Percentiles rank a stretch among this genome's conserved stretches.
These are phyloP conservation scores for Trissolcus brochymenae DNA, from an alignment of 2,888 invertebrate genomes.

Conservation along the genomic window DNA sequence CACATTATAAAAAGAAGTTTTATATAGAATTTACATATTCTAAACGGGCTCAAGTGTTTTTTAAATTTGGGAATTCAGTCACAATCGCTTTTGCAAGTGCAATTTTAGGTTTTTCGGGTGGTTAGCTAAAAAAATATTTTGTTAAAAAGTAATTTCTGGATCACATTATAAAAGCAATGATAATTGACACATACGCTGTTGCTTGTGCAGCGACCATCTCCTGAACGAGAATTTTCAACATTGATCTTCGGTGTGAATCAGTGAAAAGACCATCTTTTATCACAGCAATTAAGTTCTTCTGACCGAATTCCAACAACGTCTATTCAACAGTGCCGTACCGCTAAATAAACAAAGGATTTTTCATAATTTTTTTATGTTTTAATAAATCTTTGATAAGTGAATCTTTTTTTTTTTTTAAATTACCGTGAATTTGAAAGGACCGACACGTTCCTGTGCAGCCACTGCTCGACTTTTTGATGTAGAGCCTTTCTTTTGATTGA, in stretches of 20 bases:
- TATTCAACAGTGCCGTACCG: background rate
- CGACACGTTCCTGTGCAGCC: background rate
- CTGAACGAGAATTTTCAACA: constrained; percentile 2
- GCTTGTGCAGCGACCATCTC: constrained; percentile 4
- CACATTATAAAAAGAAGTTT: background rate
- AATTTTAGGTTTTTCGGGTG: background rate
- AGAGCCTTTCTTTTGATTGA: constrained; percentile 1
- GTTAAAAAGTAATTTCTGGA: too few species aligned
- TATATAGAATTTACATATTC: constrained; percentile 4
- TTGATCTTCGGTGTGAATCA: constrained; percentile 1
- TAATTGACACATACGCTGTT: constrained; percentile 4
- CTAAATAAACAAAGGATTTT: constrained; percentile 1
- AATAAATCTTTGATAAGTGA: background rate
- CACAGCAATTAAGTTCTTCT: background rate
- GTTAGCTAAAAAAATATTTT: background rate
- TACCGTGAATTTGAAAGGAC: constrained; percentile 9
- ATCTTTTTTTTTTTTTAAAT: background rate
- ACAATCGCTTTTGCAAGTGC: background rate
- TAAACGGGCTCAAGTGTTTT: background rate
- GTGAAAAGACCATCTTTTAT: background rate
- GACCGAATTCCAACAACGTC: background rate
- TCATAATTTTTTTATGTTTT: background rate
- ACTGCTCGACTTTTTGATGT: background rate
- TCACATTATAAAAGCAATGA: constrained; percentile 4
- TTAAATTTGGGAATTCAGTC: constrained; percentile 9